Evolutionary conservation across 2,113 vertebrate genomes (phyloP).

Genomic region (Macquaria ambigua): DNA sequence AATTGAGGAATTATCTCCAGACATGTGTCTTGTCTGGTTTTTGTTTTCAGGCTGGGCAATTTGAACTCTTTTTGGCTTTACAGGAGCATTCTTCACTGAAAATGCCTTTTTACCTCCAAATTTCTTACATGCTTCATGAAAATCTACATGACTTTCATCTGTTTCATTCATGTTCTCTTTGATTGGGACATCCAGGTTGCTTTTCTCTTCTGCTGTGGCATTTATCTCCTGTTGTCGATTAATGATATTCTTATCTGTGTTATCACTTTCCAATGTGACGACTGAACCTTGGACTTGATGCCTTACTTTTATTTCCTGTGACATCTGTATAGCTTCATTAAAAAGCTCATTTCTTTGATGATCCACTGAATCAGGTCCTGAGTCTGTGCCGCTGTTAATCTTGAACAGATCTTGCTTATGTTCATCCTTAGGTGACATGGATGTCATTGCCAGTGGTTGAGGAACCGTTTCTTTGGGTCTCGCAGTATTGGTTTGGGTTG

Average conservation of each 20-base stretch:
- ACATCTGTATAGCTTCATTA: slow-evolving; percentile 1
- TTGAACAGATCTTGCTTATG: slow-evolving; percentile 22
- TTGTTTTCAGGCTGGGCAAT: slow-evolving; percentile 49
- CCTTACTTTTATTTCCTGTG: slow-evolving; percentile 10
- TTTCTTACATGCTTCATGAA: slow-evolving; percentile 69
- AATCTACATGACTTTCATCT: slow-evolving; percentile 62
- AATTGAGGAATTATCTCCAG: slow-evolving; percentile 10
- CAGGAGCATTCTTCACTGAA: slow-evolving; percentile 61
- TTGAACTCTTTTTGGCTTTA: slow-evolving; percentile 82
- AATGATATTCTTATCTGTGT: not conserved
- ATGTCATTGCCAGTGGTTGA: slow-evolving; percentile 39
- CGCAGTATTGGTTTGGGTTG: slow-evolving; percentile 29
- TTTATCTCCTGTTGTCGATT: slow-evolving; percentile 12
- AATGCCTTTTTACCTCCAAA: slow-evolving; percentile 68
- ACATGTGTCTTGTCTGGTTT: slow-evolving; percentile 7
- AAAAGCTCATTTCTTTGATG: slow-evolving; percentile 11
- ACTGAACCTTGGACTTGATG: slow-evolving; percentile 23
- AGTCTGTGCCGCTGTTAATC: not conserved
- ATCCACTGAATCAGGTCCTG: not conserved
- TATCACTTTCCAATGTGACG: not conserved
- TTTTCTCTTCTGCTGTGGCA: slow-evolving; percentile 15
- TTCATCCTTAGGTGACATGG: slow-evolving; percentile 19
- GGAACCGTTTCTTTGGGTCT: slow-evolving; percentile 39
- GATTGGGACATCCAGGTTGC: not conserved
- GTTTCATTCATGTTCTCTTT: slow-evolving; percentile 36